phyloP scores from a whole-genome alignment of 2,888 invertebrate species.

The Homarus gammarus region DNA sequence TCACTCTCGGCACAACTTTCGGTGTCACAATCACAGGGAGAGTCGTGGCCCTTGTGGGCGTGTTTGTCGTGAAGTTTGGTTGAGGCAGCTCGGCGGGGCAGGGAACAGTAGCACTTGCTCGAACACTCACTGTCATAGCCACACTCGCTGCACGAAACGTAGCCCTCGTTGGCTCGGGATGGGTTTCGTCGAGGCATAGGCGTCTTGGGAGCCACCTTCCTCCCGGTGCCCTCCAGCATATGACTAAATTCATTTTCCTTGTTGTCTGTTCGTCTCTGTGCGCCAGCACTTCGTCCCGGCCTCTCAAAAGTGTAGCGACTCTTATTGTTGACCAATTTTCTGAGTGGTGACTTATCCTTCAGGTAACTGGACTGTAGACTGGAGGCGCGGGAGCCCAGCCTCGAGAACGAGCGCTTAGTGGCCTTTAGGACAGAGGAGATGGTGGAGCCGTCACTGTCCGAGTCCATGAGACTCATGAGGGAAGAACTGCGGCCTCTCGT shows the following conservation, averaged over 20 bases:
- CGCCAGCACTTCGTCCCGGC: not conserved
- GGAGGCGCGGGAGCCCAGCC: slow-evolving; percentile 76
- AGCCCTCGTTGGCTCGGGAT: slow-evolving; percentile 79
- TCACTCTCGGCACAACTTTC: slow-evolving; percentile 86
- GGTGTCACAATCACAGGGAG: slow-evolving; percentile 88
- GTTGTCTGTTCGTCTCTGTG: not conserved
- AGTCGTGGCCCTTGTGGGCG: slow-evolving; percentile 11
- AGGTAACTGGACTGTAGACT: slow-evolving; percentile 70
- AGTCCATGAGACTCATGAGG: slow-evolving; percentile 65
- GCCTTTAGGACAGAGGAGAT: slow-evolving; percentile 76
- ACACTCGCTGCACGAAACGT: slow-evolving; percentile 93
- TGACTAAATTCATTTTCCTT: slow-evolving; percentile 34
- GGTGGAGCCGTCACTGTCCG: slow-evolving; percentile 74
- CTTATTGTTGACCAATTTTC: slow-evolving; percentile 57
- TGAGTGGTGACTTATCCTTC: slow-evolving; percentile 69
- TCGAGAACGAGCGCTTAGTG: slow-evolving; percentile 77
- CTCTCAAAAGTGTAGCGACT: slow-evolving; percentile 43
- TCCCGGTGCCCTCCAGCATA: slow-evolving; percentile 11
- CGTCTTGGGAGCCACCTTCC: slow-evolving; percentile 55
- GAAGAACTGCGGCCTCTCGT: slow-evolving; percentile 79
- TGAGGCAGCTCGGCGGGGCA: slow-evolving; percentile 79
- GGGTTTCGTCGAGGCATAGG: slow-evolving; percentile 53
- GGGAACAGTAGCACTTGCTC: slow-evolving; percentile 91
- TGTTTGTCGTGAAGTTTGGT: slow-evolving; percentile 7
- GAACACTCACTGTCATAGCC: slow-evolving; percentile 89